A percentile compares a stretch with the other conserved stretches of the same genome.
phyloP scores from a whole-genome alignment of 2,888 invertebrate species.

The Cheilosia vulpina region DNA sequence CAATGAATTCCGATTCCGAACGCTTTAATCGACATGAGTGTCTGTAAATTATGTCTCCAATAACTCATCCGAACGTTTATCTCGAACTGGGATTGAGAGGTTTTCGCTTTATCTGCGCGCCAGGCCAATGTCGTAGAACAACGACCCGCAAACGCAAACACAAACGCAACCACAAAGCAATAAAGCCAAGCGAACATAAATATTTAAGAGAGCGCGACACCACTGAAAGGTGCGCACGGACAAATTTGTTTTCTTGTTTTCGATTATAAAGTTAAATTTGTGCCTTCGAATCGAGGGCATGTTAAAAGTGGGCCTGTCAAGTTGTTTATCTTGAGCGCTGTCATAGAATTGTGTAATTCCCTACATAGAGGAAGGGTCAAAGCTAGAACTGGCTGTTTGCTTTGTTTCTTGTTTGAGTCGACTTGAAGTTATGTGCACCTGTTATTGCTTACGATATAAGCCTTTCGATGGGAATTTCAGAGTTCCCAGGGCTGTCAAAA shows the following conservation, averaged over 20 bases:
- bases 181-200: slow-evolving; percentile 58
- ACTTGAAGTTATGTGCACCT: neutral
- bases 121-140: slow-evolving; percentile 37
- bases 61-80: slow-evolving; percentile 53
- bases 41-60: slow-evolving; percentile 50
- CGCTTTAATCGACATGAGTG: slow-evolving; percentile 53
- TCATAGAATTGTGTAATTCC: neutral
- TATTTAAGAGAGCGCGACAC: slow-evolving; percentile 20
- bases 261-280: slow-evolving; percentile 22
- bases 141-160: slow-evolving; percentile 25
- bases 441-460: neutral
- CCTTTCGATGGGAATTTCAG: no score
- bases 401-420: neutral
- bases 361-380: neutral
- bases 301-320: slow-evolving; percentile 1
- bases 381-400: neutral
- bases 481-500: no score
- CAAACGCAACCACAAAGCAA: slow-evolving; percentile 1
- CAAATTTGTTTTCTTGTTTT: slow-evolving; percentile 59
- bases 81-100: slow-evolving; percentile 20
- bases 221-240: slow-evolving; percentile 34
- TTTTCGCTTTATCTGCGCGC: slow-evolving; percentile 3
- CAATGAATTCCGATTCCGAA: slow-evolving; percentile 53
- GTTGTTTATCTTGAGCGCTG: slow-evolving; percentile 1
- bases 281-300: slow-evolving; percentile 9